phyloP scores from a whole-genome alignment of 2,113 vertebrate genomes.

The Pan troglodytes region NHGRI_mPanTro3-v2.1_pri NC_072402.2:23023001-23023500 shows the following conservation, averaged over 20 bases:
- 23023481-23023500: background rate
- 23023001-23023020: too few relatives aligned
- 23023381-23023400: background rate
- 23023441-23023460: background rate
- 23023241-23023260: background rate
- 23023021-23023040: too few relatives aligned
- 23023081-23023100: background rate
- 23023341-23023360: background rate
- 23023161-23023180: background rate
- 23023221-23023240: background rate
- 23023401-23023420: background rate
- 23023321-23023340: background rate
- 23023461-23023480: background rate
- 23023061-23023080: background rate
- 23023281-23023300: background rate
- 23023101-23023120: background rate
- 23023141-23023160: background rate
- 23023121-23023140: constrained; percentile 21
- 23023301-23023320: background rate
- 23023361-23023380: background rate
- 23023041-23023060: background rate
- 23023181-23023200: background rate
- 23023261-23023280: background rate
- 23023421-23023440: background rate
- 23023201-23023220: background rate